These are phyloP conservation scores for Pristionchus pacificus DNA, from an alignment of 1,140 invertebrate genomes.

Conservation along the genomic window DNA sequence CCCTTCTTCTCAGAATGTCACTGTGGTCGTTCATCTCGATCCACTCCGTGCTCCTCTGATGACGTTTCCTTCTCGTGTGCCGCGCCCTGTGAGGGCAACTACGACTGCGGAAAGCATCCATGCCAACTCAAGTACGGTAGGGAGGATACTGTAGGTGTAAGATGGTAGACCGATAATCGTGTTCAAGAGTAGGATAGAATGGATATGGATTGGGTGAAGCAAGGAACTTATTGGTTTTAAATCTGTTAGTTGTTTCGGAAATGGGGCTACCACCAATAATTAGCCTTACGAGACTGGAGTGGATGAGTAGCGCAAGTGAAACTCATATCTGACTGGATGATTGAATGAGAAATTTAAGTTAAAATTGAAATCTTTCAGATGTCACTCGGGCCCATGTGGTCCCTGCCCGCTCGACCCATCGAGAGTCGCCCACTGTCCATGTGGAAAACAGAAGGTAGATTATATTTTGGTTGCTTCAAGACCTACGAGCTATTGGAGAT, in stretches of 20 bases:
- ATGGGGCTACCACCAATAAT: too few relatives aligned
- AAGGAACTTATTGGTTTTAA: too few relatives aligned
- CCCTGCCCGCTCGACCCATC: slow-evolving; percentile 68
- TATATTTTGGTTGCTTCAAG: slow-evolving; percentile 39
- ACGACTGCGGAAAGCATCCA: slow-evolving; percentile 56
- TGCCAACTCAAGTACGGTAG: slow-evolving; percentile 54
- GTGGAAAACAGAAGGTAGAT: slow-evolving; percentile 68
- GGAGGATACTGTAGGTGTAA: too few relatives aligned
- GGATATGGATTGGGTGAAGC: too few relatives aligned
- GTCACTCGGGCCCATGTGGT: slow-evolving; percentile 47
- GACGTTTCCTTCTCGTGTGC: slow-evolving; percentile 57
- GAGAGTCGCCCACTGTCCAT: slow-evolving; percentile 74
- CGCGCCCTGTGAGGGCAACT: slow-evolving; percentile 51
- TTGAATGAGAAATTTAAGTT: too few relatives aligned
- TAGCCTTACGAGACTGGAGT: too few relatives aligned
- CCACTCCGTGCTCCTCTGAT: neutral
- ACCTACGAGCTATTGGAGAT: slow-evolving; percentile 41
- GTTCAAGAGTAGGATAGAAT: too few relatives aligned
- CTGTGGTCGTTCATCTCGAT: neutral
- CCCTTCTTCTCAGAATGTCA: neutral
- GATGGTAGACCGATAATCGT: too few relatives aligned
- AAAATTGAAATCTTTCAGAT: slow-evolving; percentile 21
- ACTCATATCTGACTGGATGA: too few relatives aligned
- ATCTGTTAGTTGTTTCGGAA: too few relatives aligned
- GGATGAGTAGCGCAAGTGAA: too few relatives aligned